These are phyloP conservation scores for Aphodius granarius DNA, from an alignment of 2,888 invertebrate species.

Conservation along the genomic window DNA sequence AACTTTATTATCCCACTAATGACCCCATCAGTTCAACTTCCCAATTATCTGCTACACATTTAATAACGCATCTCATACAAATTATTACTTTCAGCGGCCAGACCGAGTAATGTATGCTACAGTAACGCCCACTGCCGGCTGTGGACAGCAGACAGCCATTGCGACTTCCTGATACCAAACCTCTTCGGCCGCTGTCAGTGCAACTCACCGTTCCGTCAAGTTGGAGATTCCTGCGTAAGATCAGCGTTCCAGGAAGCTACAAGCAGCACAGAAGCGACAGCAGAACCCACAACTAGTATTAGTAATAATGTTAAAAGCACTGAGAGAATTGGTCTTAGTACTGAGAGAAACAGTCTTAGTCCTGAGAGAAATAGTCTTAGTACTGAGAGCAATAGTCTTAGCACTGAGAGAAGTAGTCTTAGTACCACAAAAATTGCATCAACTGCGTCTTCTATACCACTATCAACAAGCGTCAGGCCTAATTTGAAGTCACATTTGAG, in stretches of 20 bases:
- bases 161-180: slow-evolving; percentile 87
- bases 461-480: slow-evolving; percentile 43
- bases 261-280: slow-evolving; percentile 14
- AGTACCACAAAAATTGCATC: slow-evolving; percentile 31
- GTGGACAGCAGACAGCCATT: slow-evolving; percentile 81
- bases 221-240: slow-evolving; percentile 66
- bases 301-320: slow-evolving; percentile 36
- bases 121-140: slow-evolving; percentile 87
- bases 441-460: slow-evolving; percentile 39
- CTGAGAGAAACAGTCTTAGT: neutral
- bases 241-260: slow-evolving; percentile 50
- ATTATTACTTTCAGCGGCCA: slow-evolving; percentile 69
- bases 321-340: neutral
- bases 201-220: slow-evolving; percentile 66
- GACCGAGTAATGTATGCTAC: slow-evolving; percentile 85
- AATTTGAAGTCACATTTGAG: slow-evolving; percentile 29
- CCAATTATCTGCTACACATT: neutral
- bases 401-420: neutral
- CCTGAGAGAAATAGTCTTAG: neutral
- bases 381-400: neutral
- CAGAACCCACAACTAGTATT: neutral
- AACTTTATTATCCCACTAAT: neutral
- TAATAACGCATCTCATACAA: neutral
- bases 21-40: neutral
- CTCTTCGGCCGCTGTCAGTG: slow-evolving; percentile 88